Evolutionary conservation across 2,797 vertebrate species (phyloP), one percentile per base, ranked within the genome.

Genomic region (Taeniopygia guttata): DNA sequence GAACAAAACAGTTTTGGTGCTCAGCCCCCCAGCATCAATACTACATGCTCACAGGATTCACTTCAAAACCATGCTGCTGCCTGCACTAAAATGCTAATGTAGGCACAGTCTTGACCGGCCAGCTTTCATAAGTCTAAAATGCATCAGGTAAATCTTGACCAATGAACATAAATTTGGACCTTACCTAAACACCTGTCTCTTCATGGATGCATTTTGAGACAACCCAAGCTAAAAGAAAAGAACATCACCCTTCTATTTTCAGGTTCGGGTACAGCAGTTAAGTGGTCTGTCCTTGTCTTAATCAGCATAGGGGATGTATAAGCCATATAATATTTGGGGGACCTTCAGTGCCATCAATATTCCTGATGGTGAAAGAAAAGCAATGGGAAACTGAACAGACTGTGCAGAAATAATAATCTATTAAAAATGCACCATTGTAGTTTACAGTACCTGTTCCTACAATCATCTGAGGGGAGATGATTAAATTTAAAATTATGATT

Each of bases 321-420:
- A 81, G 12, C 5, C 26, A 38, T 13, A 21, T 18, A 30, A 1
- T 51, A n/a, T n/a, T 30, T 0, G 5, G 10, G 10, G 11, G 5
- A 81, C 12, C 10, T 59, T 73, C 62, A 75, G 27, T 25, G 40
- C 10, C 11, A 86, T 19, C 46, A 75, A 4, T 91, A 69, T 59
- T 69, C 26, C 16, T 72, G 23, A 55, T 11, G 5, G 16, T 58
- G 43, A 66, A 94, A 59, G 25, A 63, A 81, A 88, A 60, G 16
- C 21, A 89, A 51, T 0, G 2, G 17, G 34, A 8, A 69, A 55
- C 10, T 51, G 36, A 81, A 49, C 8, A 75, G 51, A 75, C 3
- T 1, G 2, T 21, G 3, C 9, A 66, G 74, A 75, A 32, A 69
- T 13, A 63, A 7, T 6, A 11, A 49, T 74, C 13, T 64, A 45